These are phyloP conservation scores for Alligator sinensis DNA, from an alignment of 2,113 vertebrate species.

Conservation along the genomic window DNA sequence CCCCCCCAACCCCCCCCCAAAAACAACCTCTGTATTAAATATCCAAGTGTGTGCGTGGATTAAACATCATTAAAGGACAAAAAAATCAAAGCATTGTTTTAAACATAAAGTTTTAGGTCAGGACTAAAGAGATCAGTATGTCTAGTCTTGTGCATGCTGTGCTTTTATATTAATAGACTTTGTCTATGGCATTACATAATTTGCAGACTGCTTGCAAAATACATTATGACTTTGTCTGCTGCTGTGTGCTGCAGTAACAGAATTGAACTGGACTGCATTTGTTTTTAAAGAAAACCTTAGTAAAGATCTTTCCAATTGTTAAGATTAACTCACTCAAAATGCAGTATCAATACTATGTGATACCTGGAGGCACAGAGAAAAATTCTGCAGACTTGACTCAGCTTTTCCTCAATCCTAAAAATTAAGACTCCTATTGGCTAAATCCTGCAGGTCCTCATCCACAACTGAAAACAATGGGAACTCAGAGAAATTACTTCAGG, in stretches of 20 bases:
- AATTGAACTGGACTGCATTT: background rate
- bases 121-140: background rate
- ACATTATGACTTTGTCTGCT: background rate
- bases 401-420: background rate
- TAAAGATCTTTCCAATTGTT: background rate
- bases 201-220: background rate
- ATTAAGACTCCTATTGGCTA: background rate
- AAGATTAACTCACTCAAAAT: background rate
- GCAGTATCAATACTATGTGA: background rate
- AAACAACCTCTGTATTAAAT: background rate
- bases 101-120: background rate
- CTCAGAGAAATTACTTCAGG: background rate
- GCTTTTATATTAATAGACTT: background rate
- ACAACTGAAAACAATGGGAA: conserved; percentile 12
- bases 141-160: background rate
- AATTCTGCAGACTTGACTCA: background rate
- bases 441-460: background rate
- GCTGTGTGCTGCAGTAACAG: background rate
- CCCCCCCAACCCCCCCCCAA: background rate
- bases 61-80: background rate
- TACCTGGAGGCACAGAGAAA: background rate
- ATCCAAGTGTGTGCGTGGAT: background rate
- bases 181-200: background rate
- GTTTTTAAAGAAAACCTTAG: background rate
- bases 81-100: background rate